phyloP scores from a whole-genome alignment of 2,113 vertebrate genomes.

The Tenrec ecaudatus region DNA sequence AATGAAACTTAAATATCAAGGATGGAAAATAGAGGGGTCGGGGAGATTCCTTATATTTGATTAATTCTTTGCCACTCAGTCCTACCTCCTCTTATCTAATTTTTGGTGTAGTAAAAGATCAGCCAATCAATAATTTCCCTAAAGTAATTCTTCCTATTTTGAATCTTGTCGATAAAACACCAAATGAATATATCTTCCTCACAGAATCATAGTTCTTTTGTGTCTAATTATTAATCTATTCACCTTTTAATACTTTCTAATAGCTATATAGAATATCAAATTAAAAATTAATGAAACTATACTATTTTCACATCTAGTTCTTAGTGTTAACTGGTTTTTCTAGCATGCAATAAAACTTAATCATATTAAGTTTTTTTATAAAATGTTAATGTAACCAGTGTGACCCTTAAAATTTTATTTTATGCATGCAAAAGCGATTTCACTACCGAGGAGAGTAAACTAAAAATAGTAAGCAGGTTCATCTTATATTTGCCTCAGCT shows the following conservation, averaged over 20 bases:
- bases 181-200: background rate
- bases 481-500: background rate
- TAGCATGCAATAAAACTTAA: background rate
- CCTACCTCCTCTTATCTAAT: background rate
- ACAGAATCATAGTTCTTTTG: background rate
- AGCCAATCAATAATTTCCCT: background rate
- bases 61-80: background rate
- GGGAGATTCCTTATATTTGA: background rate
- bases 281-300: conserved; percentile 9
- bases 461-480: conserved; percentile 29
- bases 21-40: conserved; percentile 28
- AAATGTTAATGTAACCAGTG: conserved; percentile 11
- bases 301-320: background rate
- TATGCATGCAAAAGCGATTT: background rate
- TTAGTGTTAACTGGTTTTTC: conserved; percentile 12
- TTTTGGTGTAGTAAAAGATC: background rate
- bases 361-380: conserved; percentile 42
- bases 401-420: conserved; percentile 31
- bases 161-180: background rate
- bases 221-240: background rate
- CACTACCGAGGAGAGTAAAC: background rate
- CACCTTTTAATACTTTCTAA: background rate
- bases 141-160: background rate
- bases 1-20: background rate
- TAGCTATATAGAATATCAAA: background rate